Conservation (phyloP, 2,888 invertebrate species). For the Aspidiotus rigidus region DNA sequence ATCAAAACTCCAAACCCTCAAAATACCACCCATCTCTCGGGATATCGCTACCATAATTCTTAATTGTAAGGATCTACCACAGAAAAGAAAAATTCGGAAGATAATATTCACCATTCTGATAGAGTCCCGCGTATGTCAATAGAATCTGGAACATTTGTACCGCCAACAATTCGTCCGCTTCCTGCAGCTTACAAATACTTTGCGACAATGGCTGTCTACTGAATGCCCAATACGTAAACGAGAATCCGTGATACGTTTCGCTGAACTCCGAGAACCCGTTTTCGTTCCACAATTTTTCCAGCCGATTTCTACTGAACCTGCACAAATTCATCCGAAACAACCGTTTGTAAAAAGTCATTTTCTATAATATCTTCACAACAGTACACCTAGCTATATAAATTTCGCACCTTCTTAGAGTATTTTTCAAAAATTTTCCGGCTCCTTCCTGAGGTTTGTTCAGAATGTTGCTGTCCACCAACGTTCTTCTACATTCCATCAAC, state of each 20-base stretch:
- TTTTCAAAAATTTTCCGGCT: conserved; percentile 75
- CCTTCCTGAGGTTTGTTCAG: conserved; percentile 74
- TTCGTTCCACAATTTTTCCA: conserved; percentile 65
- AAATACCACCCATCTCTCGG: too few species aligned
- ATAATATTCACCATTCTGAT: conserved; percentile 54
- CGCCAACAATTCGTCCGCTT: conserved; percentile 76
- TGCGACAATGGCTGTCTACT: conserved; percentile 69
- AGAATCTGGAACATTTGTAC: conserved; percentile 81
- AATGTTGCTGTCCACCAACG: conserved; percentile 71
- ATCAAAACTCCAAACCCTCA: too few species aligned
- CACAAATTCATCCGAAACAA: not conserved
- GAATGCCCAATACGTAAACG: conserved; percentile 83
- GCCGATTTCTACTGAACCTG: conserved; percentile 64
- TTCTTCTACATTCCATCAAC: conserved; percentile 69
- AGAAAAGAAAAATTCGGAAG: too few species aligned
- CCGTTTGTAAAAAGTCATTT: too few species aligned
- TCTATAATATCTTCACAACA: too few species aligned
- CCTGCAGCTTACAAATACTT: conserved; percentile 72
- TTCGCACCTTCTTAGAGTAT: conserved; percentile 64
- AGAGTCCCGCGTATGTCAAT: conserved; percentile 78
- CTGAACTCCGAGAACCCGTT: conserved; percentile 58
- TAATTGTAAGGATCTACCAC: too few species aligned
- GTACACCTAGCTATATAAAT: not conserved
- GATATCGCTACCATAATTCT: too few species aligned
- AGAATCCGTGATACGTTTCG: conserved; percentile 78